A percentile compares a stretch with the other conserved stretches of the same genome.
phyloP scores from a whole-genome alignment of 2,888 invertebrate species.

The Cheilosia urbana region DNA sequence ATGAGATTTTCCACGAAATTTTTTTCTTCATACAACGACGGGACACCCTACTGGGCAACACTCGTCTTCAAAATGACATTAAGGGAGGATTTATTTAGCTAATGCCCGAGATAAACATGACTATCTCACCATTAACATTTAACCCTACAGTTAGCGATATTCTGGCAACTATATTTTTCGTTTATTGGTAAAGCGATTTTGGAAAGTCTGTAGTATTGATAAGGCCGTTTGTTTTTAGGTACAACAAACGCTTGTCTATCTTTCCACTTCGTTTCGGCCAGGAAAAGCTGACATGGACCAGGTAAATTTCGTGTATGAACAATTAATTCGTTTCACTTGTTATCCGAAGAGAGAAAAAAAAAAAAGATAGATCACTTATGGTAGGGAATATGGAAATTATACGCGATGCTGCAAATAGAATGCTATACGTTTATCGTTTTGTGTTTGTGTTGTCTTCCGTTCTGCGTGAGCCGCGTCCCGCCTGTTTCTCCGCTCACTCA shows the following conservation, averaged over 20 bases:
- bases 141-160: too few relatives aligned
- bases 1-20: too few relatives aligned
- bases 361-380: conserved; percentile 16
- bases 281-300: neutral
- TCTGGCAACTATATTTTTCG: too few relatives aligned
- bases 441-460: conserved; percentile 5
- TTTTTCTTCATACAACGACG: too few relatives aligned
- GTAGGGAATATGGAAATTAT: conserved; percentile 12
- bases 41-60: too few relatives aligned
- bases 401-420: conserved; percentile 18
- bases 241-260: neutral
- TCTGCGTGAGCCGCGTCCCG: neutral
- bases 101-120: too few relatives aligned
- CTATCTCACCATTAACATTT: too few relatives aligned
- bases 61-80: too few relatives aligned
- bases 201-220: too few relatives aligned
- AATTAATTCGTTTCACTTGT: conserved; percentile 26
- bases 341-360: neutral
- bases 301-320: conserved; percentile 24
- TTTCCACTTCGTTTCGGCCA: neutral
- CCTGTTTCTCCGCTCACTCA: neutral
- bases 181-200: too few relatives aligned
- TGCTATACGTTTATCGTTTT: neutral
- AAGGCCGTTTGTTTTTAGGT: neutral
- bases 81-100: too few relatives aligned